These are phyloP conservation scores for Stichopus chloronotus DNA, from an alignment of 35 echinoderm and acorn worm genomes.

Conservation along the genomic window DNA sequence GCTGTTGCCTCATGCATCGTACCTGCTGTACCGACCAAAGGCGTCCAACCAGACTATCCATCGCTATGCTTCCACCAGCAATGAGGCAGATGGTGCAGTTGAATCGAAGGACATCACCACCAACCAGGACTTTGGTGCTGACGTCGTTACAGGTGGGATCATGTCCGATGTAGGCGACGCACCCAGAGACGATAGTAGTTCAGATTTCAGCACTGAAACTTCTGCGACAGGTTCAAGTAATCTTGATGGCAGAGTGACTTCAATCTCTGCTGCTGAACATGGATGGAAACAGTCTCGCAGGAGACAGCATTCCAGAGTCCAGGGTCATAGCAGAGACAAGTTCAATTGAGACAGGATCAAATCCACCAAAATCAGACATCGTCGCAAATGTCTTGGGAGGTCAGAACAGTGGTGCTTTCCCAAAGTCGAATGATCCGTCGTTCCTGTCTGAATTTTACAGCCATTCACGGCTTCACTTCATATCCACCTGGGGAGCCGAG, in stretches of 20 bases:
- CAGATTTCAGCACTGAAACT: neutral
- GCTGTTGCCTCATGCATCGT: slow-evolving; percentile 68
- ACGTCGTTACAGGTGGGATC: too few relatives aligned
- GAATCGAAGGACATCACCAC: neutral
- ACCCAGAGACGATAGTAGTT: too few relatives aligned
- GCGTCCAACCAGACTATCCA: slow-evolving; percentile 71
- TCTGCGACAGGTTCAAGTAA: neutral
- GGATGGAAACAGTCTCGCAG: neutral
- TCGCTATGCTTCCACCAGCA: slow-evolving; percentile 29
- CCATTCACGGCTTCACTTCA: slow-evolving; percentile 88
- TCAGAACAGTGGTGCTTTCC: neutral
- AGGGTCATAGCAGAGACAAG: neutral
- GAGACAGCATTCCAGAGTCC: neutral
- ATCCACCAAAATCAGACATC: neutral
- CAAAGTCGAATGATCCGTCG: slow-evolving; percentile 78
- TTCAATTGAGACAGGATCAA: neutral
- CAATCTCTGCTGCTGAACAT: neutral
- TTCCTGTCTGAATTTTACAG: slow-evolving; percentile 96
- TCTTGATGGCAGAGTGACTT: neutral
- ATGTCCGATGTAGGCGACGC: too few relatives aligned
- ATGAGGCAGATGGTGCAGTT: neutral
- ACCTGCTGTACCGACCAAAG: slow-evolving; percentile 76
- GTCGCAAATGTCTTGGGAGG: neutral
- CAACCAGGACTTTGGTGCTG: too few relatives aligned
- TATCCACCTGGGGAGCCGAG: slow-evolving; percentile 97